These are phyloP conservation scores for Manis crassicaudata DNA, from an alignment of 2,797 vertebrate species.

Conservation along the genomic window DNA sequence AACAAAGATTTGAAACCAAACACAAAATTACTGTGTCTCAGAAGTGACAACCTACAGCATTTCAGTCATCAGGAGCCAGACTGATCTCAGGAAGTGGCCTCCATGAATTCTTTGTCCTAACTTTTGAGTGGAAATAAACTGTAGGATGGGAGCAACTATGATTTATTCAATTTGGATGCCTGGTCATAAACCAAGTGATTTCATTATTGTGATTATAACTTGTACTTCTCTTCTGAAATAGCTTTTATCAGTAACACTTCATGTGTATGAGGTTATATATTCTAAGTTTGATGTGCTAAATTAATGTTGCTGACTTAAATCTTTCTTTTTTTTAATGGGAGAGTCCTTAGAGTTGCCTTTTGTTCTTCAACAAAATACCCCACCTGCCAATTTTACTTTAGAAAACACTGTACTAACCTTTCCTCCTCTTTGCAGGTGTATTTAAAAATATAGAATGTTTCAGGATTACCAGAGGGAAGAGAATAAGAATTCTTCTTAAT, in stretches of 20 bases:
- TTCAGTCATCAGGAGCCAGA: not conserved
- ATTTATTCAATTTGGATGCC: not conserved
- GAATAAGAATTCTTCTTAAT: not conserved
- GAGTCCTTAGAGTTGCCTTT: not conserved
- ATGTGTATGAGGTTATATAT: not conserved
- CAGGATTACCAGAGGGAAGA: not conserved
- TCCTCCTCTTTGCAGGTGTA: not conserved
- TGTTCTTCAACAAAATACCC: not conserved
- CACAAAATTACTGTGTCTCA: not conserved
- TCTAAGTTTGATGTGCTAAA: not conserved
- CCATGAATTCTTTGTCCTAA: not conserved
- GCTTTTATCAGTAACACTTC: not conserved
- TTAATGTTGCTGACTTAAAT: not conserved
- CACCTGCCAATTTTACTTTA: not conserved
- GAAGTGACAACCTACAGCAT: not conserved
- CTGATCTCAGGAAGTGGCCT: not conserved
- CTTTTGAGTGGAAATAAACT: not conserved
- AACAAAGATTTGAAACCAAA: not conserved
- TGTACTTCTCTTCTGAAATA: not conserved
- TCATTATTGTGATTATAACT: not conserved
- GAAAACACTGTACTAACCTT: not conserved
- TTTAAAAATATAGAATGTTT: slow-evolving; percentile 16
- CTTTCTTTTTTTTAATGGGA: no score
- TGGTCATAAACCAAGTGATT: not conserved
- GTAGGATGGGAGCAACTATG: not conserved